phyloP scores from a whole-genome alignment of 2,797 vertebrate species.

The Lemur catta region DNA sequence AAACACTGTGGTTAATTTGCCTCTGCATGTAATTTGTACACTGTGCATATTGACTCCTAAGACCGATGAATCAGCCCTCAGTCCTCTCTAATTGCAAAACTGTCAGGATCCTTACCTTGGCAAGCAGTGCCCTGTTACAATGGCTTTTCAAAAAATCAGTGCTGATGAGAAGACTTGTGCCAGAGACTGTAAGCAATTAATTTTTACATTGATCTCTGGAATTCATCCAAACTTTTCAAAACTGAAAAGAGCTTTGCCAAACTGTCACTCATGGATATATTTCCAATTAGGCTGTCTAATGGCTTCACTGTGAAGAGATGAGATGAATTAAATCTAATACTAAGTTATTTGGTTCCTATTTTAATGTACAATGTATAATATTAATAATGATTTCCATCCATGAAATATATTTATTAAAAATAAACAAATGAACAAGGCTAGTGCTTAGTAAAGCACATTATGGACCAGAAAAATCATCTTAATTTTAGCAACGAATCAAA shows the following conservation, averaged over 20 bases:
- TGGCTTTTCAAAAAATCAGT: slow-evolving; percentile 60
- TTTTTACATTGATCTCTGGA: slow-evolving; percentile 79
- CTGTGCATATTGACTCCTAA: slow-evolving; percentile 31
- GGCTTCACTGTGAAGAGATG: not conserved
- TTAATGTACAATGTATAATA: slow-evolving; percentile 5
- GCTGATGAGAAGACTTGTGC: slow-evolving; percentile 70
- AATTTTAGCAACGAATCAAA: not conserved
- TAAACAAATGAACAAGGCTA: not conserved
- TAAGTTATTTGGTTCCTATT: not conserved
- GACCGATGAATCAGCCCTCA: not conserved
- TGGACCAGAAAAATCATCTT: not conserved
- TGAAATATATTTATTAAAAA: not conserved
- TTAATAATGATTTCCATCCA: not conserved
- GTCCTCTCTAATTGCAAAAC: slow-evolving; percentile 55
- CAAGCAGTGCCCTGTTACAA: slow-evolving; percentile 11
- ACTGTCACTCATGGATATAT: slow-evolving; percentile 25
- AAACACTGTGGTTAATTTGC: not conserved
- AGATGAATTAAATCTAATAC: not conserved
- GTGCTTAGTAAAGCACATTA: not conserved
- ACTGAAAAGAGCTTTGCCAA: slow-evolving; percentile 35
- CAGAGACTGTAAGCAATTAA: slow-evolving; percentile 78
- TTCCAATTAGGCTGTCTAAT: slow-evolving; percentile 34
- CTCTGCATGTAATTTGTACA: not conserved
- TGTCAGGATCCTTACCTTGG: slow-evolving; percentile 42
- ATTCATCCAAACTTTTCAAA: slow-evolving; percentile 66